Conservation (phyloP, 2,113 vertebrate species). For the Gobius niger region DNA sequence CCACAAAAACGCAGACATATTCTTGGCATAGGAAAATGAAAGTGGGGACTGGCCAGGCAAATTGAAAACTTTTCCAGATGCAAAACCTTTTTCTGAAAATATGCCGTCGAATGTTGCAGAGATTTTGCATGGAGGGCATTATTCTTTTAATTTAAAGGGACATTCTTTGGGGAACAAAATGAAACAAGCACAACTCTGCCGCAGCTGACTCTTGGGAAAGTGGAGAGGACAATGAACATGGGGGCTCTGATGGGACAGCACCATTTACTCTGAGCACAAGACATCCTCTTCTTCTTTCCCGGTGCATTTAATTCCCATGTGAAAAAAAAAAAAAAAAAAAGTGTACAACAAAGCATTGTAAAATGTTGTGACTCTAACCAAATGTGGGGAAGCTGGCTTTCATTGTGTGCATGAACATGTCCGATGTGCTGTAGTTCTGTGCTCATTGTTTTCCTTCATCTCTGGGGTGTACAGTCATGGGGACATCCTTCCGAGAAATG, state of each 20-base stretch:
- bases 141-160: slow-evolving; percentile 56
- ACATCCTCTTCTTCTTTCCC: slow-evolving; percentile 37
- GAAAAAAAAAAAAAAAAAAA: slow-evolving; percentile 34
- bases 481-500: slow-evolving; percentile 30
- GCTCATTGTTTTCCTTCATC: slow-evolving; percentile 48
- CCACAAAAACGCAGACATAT: neutral
- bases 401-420: slow-evolving; percentile 80
- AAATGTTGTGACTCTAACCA: slow-evolving; percentile 72
- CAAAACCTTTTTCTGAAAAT: slow-evolving; percentile 16
- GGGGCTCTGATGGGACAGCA: slow-evolving; percentile 27
- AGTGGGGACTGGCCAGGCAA: neutral
- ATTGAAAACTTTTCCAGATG: slow-evolving; percentile 12
- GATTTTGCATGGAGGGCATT: slow-evolving; percentile 68
- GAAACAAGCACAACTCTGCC: slow-evolving; percentile 44
- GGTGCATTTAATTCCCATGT: slow-evolving; percentile 18
- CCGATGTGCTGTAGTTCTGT: slow-evolving; percentile 76
- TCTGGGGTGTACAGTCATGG: slow-evolving; percentile 55
- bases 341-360: slow-evolving; percentile 70
- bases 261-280: slow-evolving; percentile 29
- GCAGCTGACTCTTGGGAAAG: slow-evolving; percentile 26
- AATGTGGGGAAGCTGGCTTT: slow-evolving; percentile 78
- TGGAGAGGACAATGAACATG: slow-evolving; percentile 15
- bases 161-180: slow-evolving; percentile 45
- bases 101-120: slow-evolving; percentile 35
- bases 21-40: neutral